Evolutionary conservation across 2,888 invertebrate genomes (phyloP).

Genomic region (Epinotia brunnichana): DNA sequence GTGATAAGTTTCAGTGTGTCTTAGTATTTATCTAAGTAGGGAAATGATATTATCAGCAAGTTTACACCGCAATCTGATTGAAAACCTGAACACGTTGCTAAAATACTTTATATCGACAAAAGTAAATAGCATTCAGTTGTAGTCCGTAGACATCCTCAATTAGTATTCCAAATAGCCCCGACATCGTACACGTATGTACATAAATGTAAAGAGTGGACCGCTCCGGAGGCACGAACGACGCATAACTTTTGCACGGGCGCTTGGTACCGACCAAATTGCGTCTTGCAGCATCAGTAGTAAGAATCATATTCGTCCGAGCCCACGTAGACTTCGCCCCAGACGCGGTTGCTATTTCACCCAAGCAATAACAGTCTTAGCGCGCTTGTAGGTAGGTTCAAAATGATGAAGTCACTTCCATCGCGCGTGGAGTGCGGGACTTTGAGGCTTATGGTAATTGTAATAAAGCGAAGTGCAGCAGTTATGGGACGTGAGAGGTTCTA

Average conservation of each 20-base stretch:
- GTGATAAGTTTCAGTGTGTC: neutral
- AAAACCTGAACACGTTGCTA: slow-evolving; percentile 42
- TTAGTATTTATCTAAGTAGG: neutral
- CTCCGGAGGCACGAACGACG: slow-evolving; percentile 77
- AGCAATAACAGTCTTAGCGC: slow-evolving; percentile 82
- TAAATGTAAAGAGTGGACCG: slow-evolving; percentile 83
- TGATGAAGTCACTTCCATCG: slow-evolving; percentile 73
- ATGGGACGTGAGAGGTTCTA: slow-evolving; percentile 84
- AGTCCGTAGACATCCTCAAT: slow-evolving; percentile 75
- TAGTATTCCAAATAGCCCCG: slow-evolving; percentile 82
- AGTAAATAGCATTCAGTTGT: slow-evolving; percentile 67
- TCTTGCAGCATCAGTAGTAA: slow-evolving; percentile 70
- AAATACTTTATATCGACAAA: slow-evolving; percentile 48
- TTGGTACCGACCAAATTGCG: slow-evolving; percentile 66
- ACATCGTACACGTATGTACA: slow-evolving; percentile 80
- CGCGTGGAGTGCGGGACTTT: slow-evolving; percentile 82
- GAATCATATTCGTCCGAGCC: slow-evolving; percentile 72
- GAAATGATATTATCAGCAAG: neutral
- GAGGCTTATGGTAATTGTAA: slow-evolving; percentile 85
- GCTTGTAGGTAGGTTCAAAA: slow-evolving; percentile 81
- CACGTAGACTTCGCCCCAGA: slow-evolving; percentile 67
- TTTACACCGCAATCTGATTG: slow-evolving; percentile 18
- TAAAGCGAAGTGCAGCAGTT: slow-evolving; percentile 85
- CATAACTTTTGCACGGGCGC: slow-evolving; percentile 73
- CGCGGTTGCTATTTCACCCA: slow-evolving; percentile 80